Evolutionary conservation across 92 coral and sea anemone genomes (phyloP).

Genomic region (Epizoanthus scotinus): DNA sequence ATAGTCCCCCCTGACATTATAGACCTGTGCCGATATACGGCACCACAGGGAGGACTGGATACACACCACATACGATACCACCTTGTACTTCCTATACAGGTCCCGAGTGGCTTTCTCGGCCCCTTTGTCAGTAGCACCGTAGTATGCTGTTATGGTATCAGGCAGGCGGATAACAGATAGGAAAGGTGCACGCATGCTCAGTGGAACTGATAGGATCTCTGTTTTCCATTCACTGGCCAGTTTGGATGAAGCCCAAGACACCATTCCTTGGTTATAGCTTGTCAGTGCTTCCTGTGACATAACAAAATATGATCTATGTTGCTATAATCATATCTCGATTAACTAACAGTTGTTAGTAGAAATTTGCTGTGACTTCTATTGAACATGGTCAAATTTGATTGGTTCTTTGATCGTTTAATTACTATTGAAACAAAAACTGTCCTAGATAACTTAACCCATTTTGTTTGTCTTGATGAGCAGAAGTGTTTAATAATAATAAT

Average conservation of each 20-base stretch:
- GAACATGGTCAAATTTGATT: too few relatives aligned
- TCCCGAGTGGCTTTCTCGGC: constrained; percentile 30
- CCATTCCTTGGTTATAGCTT: constrained; percentile 64
- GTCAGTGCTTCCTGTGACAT: constrained; percentile 51
- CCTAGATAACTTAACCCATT: too few relatives aligned
- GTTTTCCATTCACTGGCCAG: constrained; percentile 75
- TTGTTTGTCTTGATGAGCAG: too few relatives aligned
- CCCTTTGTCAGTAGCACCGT: constrained; percentile 63
- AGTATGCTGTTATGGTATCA: constrained; percentile 49
- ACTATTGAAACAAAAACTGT: too few relatives aligned
- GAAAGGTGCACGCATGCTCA: constrained; percentile 83
- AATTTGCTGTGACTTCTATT: too few relatives aligned
- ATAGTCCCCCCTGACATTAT: constrained; percentile 17
- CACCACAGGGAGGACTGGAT: constrained; percentile 30
- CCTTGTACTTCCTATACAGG: constrained; percentile 11
- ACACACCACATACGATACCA: constrained; percentile 5
- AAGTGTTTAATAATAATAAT: too few relatives aligned
- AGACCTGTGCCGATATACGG: constrained; percentile 32
- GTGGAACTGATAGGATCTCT: constrained; percentile 75
- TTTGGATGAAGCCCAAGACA: constrained; percentile 75
- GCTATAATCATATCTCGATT: background rate
- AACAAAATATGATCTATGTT: background rate
- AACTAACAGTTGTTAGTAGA: constrained; percentile 7
- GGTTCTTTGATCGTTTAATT: too few relatives aligned
- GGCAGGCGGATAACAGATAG: constrained; percentile 79